These are phyloP conservation scores for Rhopalosiphum maidis DNA, from an alignment of 1,140 invertebrate species.

Conservation along the genomic window DNA sequence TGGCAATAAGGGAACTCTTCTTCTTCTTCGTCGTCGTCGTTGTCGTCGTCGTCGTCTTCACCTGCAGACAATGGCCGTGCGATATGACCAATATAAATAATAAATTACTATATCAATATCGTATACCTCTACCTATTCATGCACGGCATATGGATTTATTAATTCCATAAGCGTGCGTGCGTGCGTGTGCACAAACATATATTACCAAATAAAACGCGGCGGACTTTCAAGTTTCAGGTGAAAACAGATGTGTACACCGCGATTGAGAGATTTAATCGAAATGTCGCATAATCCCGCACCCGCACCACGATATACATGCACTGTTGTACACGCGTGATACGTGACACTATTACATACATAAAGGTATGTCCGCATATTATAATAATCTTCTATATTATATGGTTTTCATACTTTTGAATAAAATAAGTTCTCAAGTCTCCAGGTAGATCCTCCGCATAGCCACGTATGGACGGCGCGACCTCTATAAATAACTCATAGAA, in stretches of 20 bases:
- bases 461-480: background rate
- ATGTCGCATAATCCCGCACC: background rate
- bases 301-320: background rate
- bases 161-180: background rate
- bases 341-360: background rate
- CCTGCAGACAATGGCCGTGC: background rate
- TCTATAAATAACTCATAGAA: background rate
- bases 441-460: too few species aligned
- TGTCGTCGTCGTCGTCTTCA: background rate
- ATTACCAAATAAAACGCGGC: background rate
- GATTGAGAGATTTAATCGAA: background rate
- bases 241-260: background rate
- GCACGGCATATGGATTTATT: constrained; percentile 17
- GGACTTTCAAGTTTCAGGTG: constrained; percentile 17
- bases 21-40: background rate
- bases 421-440: background rate
- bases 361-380: background rate
- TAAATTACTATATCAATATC: background rate
- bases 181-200: too few species aligned
- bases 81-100: constrained; percentile 33
- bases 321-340: too few species aligned
- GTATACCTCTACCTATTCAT: background rate
- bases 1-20: background rate
- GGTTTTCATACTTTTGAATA: background rate
- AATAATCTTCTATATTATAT: background rate